Conservation (phyloP, 2,113 vertebrate genomes). For the Pollimyrus isidori region DNA sequence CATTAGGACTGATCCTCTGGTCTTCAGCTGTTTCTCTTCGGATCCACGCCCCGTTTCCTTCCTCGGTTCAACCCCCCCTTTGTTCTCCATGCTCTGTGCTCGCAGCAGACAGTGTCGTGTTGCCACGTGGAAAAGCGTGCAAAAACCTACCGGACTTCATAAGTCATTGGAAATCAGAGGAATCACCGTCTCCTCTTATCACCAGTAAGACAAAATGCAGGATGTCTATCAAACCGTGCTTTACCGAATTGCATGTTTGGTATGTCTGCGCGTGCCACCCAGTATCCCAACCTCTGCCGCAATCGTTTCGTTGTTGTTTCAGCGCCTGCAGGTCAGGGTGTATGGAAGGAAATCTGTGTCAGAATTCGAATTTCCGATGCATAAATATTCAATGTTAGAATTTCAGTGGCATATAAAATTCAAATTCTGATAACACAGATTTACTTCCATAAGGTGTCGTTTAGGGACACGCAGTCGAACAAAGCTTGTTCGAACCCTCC, state of each 20-base stretch:
- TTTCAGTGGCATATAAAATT: too few relatives aligned
- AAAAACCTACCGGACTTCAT: slow-evolving; percentile 1
- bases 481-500: neutral
- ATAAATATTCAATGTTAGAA: too few relatives aligned
- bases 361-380: too few relatives aligned
- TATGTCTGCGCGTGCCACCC: neutral
- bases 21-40: slow-evolving; percentile 26
- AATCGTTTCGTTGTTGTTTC: slow-evolving; percentile 15
- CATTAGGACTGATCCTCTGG: neutral
- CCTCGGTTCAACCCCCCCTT: slow-evolving; percentile 6
- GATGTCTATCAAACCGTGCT: neutral
- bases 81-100: slow-evolving; percentile 20
- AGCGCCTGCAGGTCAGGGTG: neutral
- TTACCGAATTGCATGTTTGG: neutral
- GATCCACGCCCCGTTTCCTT: slow-evolving; percentile 8
- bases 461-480: slow-evolving; percentile 6
- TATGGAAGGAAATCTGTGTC: too few relatives aligned
- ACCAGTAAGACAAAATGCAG: neutral
- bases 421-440: too few relatives aligned
- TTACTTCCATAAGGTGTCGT: neutral
- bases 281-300: neutral
- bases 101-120: slow-evolving; percentile 44
- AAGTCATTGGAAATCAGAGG: slow-evolving; percentile 18
- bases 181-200: neutral
- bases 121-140: slow-evolving; percentile 39